A percentile compares a stretch with the other conserved stretches of the same genome.
phyloP scores from a whole-genome alignment of 2,113 vertebrate genomes.

The Girardinichthys multiradiatus region DNA sequence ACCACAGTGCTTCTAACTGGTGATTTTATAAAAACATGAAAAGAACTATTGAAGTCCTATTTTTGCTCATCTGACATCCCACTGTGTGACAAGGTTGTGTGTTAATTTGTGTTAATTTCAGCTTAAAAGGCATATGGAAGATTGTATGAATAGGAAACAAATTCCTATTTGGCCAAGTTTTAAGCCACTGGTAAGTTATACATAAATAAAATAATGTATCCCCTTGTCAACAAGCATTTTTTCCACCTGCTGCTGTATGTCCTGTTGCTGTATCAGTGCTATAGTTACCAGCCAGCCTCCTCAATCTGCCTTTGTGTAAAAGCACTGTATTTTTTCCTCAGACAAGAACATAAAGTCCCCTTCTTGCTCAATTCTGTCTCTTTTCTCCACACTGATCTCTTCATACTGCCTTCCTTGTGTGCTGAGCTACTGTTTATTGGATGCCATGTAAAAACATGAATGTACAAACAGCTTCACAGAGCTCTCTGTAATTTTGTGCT shows the following conservation, averaged over 20 bases:
- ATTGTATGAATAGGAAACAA: too few relatives aligned
- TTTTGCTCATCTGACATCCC: too few relatives aligned
- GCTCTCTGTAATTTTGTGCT: constrained; percentile 24
- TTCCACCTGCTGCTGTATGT: background rate
- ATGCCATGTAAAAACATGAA: constrained; percentile 34
- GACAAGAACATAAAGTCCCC: background rate
- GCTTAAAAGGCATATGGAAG: too few relatives aligned
- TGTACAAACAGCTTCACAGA: constrained; percentile 31
- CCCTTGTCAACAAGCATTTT: background rate
- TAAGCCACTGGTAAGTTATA: background rate
- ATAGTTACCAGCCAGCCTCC: constrained; percentile 3
- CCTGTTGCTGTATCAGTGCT: constrained; percentile 3
- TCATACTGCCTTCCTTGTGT: background rate
- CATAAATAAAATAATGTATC: background rate
- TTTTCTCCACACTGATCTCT: constrained; percentile 1
- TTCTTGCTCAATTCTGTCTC: background rate
- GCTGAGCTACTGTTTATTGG: background rate
- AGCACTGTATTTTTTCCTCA: background rate
- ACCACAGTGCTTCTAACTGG: too few relatives aligned
- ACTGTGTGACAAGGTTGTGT: too few relatives aligned
- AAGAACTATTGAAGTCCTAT: too few relatives aligned
- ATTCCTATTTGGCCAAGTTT: background rate
- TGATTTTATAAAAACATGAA: too few relatives aligned
- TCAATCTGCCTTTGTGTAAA: background rate
- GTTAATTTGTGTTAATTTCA: too few relatives aligned